These are phyloP conservation scores for Eurytoma adleriae DNA, from an alignment of 2,888 invertebrate genomes.

Conservation along the genomic window DNA sequence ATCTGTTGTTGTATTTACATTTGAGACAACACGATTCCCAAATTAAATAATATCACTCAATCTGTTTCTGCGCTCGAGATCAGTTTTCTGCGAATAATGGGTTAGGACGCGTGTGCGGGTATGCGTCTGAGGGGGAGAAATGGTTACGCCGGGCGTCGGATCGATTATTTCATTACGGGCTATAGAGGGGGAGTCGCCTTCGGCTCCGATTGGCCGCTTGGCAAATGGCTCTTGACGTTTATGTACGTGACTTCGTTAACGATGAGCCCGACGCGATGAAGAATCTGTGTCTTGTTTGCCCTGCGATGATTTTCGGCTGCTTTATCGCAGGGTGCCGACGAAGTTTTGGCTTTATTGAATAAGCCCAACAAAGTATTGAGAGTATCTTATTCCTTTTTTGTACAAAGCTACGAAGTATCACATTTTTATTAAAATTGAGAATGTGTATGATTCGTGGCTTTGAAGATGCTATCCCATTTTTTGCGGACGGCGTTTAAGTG, in stretches of 20 bases:
- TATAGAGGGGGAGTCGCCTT: constrained; percentile 29
- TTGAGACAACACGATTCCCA: too few relatives aligned
- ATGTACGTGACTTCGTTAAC: constrained; percentile 40
- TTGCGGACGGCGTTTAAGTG: neutral
- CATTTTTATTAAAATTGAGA: neutral
- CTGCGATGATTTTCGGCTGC: constrained; percentile 9
- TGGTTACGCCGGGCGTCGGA: constrained; percentile 39
- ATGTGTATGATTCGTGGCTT: neutral
- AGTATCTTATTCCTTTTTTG: too few relatives aligned
- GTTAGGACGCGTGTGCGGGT: neutral
- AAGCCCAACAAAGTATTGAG: too few relatives aligned
- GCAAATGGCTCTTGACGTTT: constrained; percentile 42
- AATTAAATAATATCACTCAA: too few relatives aligned
- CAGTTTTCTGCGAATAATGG: constrained; percentile 28
- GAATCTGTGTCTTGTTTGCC: constrained; percentile 30
- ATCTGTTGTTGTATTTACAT: too few relatives aligned
- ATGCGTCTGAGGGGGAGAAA: constrained; percentile 7
- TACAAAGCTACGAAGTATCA: too few relatives aligned
- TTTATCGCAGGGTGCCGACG: too few relatives aligned
- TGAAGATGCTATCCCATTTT: neutral
- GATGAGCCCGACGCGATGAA: neutral
- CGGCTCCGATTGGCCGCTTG: constrained; percentile 37
- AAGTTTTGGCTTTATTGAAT: too few relatives aligned
- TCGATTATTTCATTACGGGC: constrained; percentile 56
- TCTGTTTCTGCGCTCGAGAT: neutral